Percentiles rank a stretch among this genome's conserved stretches.
phyloP scores from a whole-genome alignment of 2,888 invertebrate species.

The Cetonia aurata region DNA sequence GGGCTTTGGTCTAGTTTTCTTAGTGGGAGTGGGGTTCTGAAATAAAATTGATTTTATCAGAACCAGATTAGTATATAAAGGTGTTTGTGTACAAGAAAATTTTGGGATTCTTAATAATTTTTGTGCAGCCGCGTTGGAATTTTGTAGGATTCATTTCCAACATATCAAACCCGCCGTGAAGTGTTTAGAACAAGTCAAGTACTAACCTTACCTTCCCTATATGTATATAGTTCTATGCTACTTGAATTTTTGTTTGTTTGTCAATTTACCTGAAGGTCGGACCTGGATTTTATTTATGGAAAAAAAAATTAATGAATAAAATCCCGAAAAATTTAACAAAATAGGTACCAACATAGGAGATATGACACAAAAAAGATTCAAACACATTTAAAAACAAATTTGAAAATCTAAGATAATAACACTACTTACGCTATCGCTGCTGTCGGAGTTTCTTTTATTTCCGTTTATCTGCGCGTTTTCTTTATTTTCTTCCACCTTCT shows the following conservation, averaged over 20 bases:
- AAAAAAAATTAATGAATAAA: too few species aligned
- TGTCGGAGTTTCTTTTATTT: conserved; percentile 37
- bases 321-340: too few species aligned
- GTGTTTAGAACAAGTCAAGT: too few species aligned
- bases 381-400: neutral
- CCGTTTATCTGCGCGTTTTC: conserved; percentile 30
- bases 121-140: neutral
- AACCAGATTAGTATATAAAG: neutral
- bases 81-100: neutral
- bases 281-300: too few species aligned
- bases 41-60: conserved; percentile 14
- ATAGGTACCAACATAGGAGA: too few species aligned
- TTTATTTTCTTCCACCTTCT: conserved; percentile 25
- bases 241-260: too few species aligned
- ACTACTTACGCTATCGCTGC: conserved; percentile 36
- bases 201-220: too few species aligned
- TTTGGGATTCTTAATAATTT: too few species aligned
- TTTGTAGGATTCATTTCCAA: neutral
- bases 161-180: too few species aligned
- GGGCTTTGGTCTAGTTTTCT: conserved; percentile 51
- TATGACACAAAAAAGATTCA: too few species aligned
- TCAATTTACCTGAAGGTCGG: too few species aligned
- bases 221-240: too few species aligned
- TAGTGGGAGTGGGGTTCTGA: conserved; percentile 46
- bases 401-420: neutral